These are phyloP conservation scores for Ichneumon xanthorius DNA, from an alignment of 2,888 invertebrate species.

Conservation along the genomic window DNA sequence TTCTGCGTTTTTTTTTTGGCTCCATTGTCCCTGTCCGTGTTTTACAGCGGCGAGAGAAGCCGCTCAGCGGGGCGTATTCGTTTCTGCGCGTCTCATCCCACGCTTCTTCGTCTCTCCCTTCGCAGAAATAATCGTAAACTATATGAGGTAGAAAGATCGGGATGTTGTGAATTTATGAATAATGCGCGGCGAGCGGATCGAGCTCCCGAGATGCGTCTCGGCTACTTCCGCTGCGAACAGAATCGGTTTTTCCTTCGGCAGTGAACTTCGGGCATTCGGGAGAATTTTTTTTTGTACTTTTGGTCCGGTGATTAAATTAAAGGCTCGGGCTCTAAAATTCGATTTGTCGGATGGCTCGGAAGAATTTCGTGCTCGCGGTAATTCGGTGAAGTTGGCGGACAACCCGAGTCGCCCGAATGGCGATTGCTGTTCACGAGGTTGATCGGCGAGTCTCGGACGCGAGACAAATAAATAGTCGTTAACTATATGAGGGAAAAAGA, in stretches of 20 bases:
- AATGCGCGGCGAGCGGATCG: conserved; percentile 37
- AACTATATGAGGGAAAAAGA: no score
- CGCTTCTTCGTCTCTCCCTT: conserved; percentile 20
- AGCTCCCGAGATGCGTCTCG: neutral
- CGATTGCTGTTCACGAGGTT: conserved; percentile 28
- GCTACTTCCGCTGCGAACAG: neutral
- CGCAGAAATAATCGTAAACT: conserved; percentile 79
- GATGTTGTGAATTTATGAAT: neutral
- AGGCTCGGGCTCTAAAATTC: no score
- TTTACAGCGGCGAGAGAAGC: conserved; percentile 32
- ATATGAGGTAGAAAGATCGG: conserved; percentile 79
- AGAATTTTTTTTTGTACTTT: no score
- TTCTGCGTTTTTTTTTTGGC: conserved; percentile 12
- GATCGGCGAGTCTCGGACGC: conserved; percentile 32
- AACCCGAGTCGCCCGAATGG: conserved; percentile 20
- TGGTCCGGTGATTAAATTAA: no score
- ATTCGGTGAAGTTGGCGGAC: neutral
- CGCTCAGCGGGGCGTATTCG: conserved; percentile 23
- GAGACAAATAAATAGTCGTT: conserved; percentile 68
- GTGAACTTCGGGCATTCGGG: no score
- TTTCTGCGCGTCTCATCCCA: neutral
- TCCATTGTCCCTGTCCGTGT: conserved; percentile 23
- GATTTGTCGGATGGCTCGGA: neutral
- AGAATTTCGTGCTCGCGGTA: neutral
- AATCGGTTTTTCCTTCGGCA: neutral